phyloP scores from a whole-genome alignment of 92 coral and sea anemone species.

The Palythoa grandiflora region DNA sequence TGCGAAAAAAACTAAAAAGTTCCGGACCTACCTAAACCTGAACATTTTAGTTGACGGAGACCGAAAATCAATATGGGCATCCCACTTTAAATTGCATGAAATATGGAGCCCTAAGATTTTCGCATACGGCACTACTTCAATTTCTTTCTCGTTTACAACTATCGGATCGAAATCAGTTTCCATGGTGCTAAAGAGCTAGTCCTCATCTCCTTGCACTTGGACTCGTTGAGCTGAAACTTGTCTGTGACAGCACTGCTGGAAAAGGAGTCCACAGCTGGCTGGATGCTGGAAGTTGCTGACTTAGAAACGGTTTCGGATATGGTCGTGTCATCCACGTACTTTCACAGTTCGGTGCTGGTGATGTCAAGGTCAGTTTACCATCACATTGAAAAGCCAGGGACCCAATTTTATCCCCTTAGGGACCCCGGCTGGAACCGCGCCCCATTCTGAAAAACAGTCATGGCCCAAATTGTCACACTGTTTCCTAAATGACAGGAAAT shows the following conservation, averaged over 20 bases:
- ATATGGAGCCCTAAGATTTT: conserved; percentile 17
- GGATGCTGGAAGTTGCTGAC: no score
- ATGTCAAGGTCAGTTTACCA: no score
- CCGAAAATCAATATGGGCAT: conserved; percentile 21
- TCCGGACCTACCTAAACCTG: conserved; percentile 29
- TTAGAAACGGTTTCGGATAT: no score
- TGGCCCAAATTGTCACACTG: no score
- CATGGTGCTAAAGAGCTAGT: conserved; percentile 3
- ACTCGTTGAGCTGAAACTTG: conserved; percentile 1
- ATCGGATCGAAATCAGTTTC: conserved; percentile 26
- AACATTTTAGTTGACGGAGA: conserved; percentile 21
- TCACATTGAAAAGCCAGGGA: no score
- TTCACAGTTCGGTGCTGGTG: no score
- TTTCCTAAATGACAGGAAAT: no score
- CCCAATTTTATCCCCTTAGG: no score
- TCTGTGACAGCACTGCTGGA: background rate
- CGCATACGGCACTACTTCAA: conserved; percentile 5
- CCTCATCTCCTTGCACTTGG: conserved; percentile 3
- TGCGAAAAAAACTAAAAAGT: background rate
- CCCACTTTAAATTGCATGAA: conserved; percentile 8
- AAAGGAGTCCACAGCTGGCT: background rate
- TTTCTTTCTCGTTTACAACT: conserved; percentile 39
- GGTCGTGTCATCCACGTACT: no score
- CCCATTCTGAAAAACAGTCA: no score
- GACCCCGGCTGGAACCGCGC: no score